phyloP scores from a whole-genome alignment of 2,113 vertebrate species.

The Anhinga rufa region DNA sequence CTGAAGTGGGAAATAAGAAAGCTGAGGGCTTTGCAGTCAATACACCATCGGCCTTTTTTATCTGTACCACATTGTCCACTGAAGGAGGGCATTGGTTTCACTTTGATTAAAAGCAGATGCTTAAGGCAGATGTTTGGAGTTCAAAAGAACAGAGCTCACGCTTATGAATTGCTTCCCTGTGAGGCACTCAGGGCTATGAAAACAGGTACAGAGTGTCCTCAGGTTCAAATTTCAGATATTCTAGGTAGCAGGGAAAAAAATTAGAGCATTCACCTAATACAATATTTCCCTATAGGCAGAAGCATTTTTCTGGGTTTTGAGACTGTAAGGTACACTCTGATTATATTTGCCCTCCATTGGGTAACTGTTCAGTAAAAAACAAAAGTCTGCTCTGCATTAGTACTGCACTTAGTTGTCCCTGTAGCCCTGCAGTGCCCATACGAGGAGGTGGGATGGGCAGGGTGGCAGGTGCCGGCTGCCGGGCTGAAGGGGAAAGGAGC shows the following conservation, averaged over 20 bases:
- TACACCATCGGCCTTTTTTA: background rate
- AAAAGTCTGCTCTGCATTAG: background rate
- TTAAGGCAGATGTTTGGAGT: slow-evolving; percentile 46
- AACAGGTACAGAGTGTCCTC: background rate
- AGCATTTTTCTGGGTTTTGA: background rate
- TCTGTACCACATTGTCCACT: slow-evolving; percentile 48
- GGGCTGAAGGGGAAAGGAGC: background rate
- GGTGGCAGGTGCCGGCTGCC: background rate
- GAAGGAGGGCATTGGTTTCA: slow-evolving; percentile 48
- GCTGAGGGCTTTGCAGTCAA: background rate
- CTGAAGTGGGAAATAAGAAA: slow-evolving; percentile 37
- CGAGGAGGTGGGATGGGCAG: background rate
- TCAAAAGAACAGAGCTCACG: slow-evolving; percentile 28
- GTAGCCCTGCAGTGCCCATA: fast-evolving
- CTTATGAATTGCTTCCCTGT: slow-evolving; percentile 52
- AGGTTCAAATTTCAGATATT: background rate
- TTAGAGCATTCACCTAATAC: background rate
- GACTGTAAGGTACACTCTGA: fast-evolving
- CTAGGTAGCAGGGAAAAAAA: fast-evolving
- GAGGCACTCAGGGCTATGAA: background rate
- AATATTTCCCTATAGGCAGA: background rate
- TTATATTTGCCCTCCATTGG: background rate
- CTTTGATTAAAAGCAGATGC: slow-evolving; percentile 65
- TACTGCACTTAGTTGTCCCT: background rate
- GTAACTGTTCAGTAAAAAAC: background rate